Evolutionary conservation across 1,140 invertebrate species (phyloP).

Genomic region (Lasaia peninsularis): DNA sequence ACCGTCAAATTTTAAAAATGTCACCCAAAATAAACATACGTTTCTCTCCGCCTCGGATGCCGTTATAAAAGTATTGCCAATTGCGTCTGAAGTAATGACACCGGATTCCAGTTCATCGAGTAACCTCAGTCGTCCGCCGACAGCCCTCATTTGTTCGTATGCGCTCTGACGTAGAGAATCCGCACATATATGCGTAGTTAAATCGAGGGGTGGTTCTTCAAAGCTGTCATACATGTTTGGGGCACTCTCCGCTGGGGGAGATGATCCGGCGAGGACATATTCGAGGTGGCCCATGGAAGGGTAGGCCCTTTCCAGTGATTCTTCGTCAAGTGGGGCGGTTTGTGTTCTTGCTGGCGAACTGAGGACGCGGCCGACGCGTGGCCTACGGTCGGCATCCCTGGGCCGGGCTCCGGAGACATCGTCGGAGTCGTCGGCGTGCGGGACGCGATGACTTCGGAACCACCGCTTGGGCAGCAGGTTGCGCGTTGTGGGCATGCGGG

Average conservation of each 20-base stretch:
- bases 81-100: slow-evolving; percentile 78
- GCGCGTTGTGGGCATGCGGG: slow-evolving; percentile 64
- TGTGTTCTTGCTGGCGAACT: slow-evolving; percentile 45
- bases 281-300: slow-evolving; percentile 82
- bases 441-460: slow-evolving; percentile 50
- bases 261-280: slow-evolving; percentile 85
- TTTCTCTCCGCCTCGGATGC: slow-evolving; percentile 82
- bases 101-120: slow-evolving; percentile 84
- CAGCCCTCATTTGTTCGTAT: slow-evolving; percentile 83
- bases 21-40: slow-evolving; percentile 83
- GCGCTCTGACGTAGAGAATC: slow-evolving; percentile 85
- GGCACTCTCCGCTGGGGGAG: slow-evolving; percentile 84
- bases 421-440: slow-evolving; percentile 41
- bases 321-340: slow-evolving; percentile 68
- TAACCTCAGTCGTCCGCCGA: slow-evolving; percentile 80
- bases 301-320: slow-evolving; percentile 81
- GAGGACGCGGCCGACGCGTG: slow-evolving; percentile 46
- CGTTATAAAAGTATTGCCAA: slow-evolving; percentile 70
- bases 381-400: slow-evolving; percentile 52
- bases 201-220: slow-evolving; percentile 83
- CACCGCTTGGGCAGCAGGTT: slow-evolving; percentile 55
- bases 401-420: slow-evolving; percentile 34
- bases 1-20: slow-evolving; percentile 83
- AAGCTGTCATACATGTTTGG: slow-evolving; percentile 87
- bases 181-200: slow-evolving; percentile 85